Conservation (phyloP, 2,888 invertebrate species). For the Ethmia dodecea region DNA sequence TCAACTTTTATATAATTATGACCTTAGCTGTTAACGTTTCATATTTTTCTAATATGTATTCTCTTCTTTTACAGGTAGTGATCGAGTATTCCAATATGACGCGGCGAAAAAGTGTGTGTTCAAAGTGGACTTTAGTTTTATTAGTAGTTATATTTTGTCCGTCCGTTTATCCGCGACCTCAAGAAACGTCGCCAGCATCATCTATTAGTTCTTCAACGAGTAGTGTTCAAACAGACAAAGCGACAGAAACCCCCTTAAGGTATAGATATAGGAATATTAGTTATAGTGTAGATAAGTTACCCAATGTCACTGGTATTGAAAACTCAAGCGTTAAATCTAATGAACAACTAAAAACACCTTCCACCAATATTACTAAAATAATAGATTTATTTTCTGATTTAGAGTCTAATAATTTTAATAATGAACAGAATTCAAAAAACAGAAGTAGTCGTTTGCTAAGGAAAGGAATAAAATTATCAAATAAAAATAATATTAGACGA, state of each 20-base stretch:
- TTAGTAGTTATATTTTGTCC: conserved; percentile 52
- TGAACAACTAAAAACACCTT: background rate
- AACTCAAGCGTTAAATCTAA: conserved; percentile 5
- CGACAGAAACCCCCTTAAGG: conserved; percentile 55
- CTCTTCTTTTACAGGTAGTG: conserved; percentile 59
- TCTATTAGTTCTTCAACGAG: conserved; percentile 23
- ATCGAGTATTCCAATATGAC: conserved; percentile 46
- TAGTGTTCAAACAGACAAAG: conserved; percentile 36
- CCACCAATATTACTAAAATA: conserved; percentile 10
- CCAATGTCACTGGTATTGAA: conserved; percentile 34
- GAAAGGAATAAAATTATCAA: conserved; percentile 18
- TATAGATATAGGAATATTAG: conserved; percentile 45
- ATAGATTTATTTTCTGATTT: background rate
- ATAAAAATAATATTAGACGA: conserved; percentile 19
- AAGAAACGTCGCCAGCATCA: conserved; percentile 33
- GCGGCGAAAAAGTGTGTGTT: conserved; percentile 61
- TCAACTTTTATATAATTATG: too few species aligned
- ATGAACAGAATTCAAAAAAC: conserved; percentile 5
- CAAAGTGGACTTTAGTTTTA: conserved; percentile 67
- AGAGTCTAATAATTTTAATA: background rate
- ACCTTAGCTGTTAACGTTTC: too few species aligned
- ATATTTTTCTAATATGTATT: too few species aligned
- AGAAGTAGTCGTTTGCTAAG: conserved; percentile 28
- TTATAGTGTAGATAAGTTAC: conserved; percentile 30
- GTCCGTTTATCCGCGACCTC: conserved; percentile 55